phyloP scores from a whole-genome alignment of 2,113 vertebrate genomes.

The Helogale parvula region DNA sequence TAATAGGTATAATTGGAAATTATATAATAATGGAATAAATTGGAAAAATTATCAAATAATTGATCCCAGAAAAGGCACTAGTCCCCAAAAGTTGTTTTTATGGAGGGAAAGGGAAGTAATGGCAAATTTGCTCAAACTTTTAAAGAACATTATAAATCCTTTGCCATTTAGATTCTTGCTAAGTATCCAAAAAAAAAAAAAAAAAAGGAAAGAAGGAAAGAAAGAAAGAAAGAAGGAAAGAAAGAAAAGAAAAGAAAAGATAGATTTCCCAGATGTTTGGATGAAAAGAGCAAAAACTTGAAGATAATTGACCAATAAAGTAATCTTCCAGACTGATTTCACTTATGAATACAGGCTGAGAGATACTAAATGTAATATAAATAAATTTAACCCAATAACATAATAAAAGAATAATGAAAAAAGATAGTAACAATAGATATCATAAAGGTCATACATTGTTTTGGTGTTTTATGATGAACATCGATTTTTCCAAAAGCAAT shows the following conservation, averaged over 20 bases:
- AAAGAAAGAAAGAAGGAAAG: too few relatives aligned
- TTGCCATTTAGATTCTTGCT: neutral
- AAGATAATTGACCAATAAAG: neutral
- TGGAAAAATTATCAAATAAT: neutral
- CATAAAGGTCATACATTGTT: neutral
- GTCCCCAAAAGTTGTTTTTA: neutral
- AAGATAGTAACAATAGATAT: neutral
- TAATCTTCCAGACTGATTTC: neutral
- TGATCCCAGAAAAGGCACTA: neutral
- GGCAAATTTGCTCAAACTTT: constrained; percentile 9
- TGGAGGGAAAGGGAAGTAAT: neutral
- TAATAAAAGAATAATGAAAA: neutral
- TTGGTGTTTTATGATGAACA: neutral
- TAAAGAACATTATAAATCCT: neutral
- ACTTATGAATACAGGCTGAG: neutral
- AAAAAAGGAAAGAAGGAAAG: neutral
- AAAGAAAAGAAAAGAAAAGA: neutral
- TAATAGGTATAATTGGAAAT: neutral
- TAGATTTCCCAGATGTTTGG: neutral
- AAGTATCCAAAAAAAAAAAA: neutral
- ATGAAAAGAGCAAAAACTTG: constrained; percentile 44
- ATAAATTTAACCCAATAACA: constrained; percentile 32
- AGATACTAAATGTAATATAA: neutral
- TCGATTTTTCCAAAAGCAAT: constrained; percentile 18
- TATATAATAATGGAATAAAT: neutral